Evolutionary conservation across 2,797 vertebrate genomes (phyloP), one percentile per base, ranked within the genome.

Genomic region (Sciurus carolinensis): DNA sequence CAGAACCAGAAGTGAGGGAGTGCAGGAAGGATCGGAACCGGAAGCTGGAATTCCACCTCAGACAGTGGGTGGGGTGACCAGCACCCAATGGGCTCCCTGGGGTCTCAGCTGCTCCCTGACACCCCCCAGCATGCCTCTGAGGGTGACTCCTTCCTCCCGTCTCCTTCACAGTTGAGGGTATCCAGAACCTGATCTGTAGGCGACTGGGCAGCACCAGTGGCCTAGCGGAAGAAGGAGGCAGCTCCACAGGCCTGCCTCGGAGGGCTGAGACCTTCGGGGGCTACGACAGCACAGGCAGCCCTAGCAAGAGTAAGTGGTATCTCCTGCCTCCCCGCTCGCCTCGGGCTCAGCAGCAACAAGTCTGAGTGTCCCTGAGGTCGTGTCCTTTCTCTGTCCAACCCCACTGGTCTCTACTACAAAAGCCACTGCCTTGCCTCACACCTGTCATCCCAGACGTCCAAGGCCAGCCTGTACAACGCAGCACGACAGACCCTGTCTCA

Each of bases 231-330:
- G 99, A 99, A 0, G 98, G 95, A 39, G 94, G 94, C 12, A 87
- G 97, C 5, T 81, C 95, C 0, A 89, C 95, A 5, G 98, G 66
- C 87, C 98, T 98, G 7, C 99, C 99, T n/a, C 98, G 98, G 93
- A 98, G 99, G 98, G 99, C 99, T 0, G 99, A 99, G 91, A 99
- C 99, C 54, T 99, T 99, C n/a, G 99, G 99, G 50, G 99, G 99
- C 94, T 99, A 99, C 3, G 99, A 99, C 98, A 99, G 99, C 36
- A 97, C 94, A 71, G 94, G 97, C 36, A 96, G 98, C 90, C 98
- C 98, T 69, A 98, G 92, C 95, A 99, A 98, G 98, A 99, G 99
- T 99, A 98, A 99, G 99, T 85, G 33, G 24, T 3, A 57, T 50
- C 22, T 0, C 42, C 24, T 4, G 0, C 54, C 80, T n/a, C 42